Evolutionary conservation across 2,888 invertebrate species (phyloP), one percentile per base, ranked within the genome.

Genomic region (Ophraella communa): DNA sequence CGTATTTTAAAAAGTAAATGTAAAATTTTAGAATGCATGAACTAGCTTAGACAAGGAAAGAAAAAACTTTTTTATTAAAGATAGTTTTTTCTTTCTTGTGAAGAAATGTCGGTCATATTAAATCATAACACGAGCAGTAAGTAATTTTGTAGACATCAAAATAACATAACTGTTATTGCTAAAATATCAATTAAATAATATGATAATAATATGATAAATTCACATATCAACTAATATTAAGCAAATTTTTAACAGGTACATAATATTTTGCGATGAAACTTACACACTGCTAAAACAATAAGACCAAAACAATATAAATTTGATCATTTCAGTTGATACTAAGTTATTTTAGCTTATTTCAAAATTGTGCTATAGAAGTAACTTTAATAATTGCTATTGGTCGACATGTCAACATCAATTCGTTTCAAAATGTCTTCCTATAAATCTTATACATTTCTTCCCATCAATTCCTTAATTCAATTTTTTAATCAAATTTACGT

Each of bases 51-150:
- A 30, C 20, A 42, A 42, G n/a, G 24, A 55, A 55, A 42, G 55
- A 42, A 11, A 14, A 39, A 47, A n/a, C 17, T 21, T 23, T 18
- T 18, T 33, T 21, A 8, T 42, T 53, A 7, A 18, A 53, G 23
- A 54, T 10, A 39, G 4, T 23, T 54, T 14, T 39, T 39, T 23
- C 45, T 45, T 56, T 56, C 51, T 59, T 51, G 51, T 42, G 51
- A 24, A 58, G 8, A 18, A 59, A 47, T 45, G n/a, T 39, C 49
- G 35, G 58, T 59, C 59, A 59, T 51, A 59, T 51, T 59, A 51
- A 51, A n/a, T 23, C 49, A 59, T 24, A 47, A 49, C 2, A 49
- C 1, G 7, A 17, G 17, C 8, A 35, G 35, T 39, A 21, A 23
- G 8, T 44, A 57, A 21, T 55, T 27, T 27, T 21, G 55, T 21